phyloP scores from a whole-genome alignment of 2,797 vertebrate genomes.

The Trichosurus vulpecula region DNA sequence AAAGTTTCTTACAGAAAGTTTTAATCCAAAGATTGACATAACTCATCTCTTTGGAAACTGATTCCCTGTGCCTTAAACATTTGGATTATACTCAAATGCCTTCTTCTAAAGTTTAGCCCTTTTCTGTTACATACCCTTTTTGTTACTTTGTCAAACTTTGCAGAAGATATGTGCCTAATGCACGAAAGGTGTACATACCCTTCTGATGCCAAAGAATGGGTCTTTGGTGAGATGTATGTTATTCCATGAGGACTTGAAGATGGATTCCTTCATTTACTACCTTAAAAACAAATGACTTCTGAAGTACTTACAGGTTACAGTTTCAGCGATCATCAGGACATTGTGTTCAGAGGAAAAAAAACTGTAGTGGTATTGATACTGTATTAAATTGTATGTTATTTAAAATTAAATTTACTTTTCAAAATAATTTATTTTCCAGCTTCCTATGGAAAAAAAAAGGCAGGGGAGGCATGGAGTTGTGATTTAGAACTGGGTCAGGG shows the following conservation, averaged over 20 bases:
- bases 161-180: not conserved
- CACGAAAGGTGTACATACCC: not conserved
- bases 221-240: not conserved
- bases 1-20: not conserved
- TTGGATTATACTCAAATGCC: not conserved
- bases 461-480: not conserved
- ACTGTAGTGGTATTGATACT: not conserved
- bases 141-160: not conserved
- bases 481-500: conserved; percentile 57
- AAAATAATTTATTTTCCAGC: not conserved
- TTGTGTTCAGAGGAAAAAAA: not conserved
- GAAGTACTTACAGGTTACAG: not conserved
- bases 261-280: not conserved
- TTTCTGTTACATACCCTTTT: not conserved
- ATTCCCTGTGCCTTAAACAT: not conserved
- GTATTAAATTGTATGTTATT: not conserved
- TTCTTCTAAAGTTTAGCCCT: not conserved
- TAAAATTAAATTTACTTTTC: not conserved
- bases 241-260: not conserved
- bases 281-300: not conserved
- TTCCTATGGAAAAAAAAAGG: conserved; percentile 21
- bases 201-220: not conserved
- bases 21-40: not conserved
- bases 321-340: not conserved
- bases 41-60: not conserved